Base-by-base conservation (phyloP, 2,888 invertebrate species). In the Tetragonisca angustula region DNA sequence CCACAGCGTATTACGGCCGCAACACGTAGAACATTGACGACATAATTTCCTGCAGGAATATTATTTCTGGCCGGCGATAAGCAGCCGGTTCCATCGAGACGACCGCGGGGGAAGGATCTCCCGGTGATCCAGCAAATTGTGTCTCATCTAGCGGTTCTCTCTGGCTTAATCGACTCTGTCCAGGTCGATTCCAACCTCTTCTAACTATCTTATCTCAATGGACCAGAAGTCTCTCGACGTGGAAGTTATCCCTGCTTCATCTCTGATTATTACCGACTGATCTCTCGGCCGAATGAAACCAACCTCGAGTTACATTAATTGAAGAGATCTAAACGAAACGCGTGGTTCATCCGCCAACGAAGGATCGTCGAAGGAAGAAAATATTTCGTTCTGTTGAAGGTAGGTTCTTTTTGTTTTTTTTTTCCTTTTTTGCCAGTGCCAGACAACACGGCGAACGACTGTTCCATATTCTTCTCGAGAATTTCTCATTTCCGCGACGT, bases 41-140 rank as follows among this genome's bases (percentile, higher is more conserved):
- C 43, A 83, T 72, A 83, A 84, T 84, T 83, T 84, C 84, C 84
- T 78, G 83, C 49, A 49, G 65, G 76, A 64, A 67, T 76, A 68
- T 32, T 61, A 19, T 71, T 72, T 54, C 62, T 65, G 56, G 54
- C 11, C 27, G 62, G 13, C 64, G 79, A 70, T 74, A 70, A 74
- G 74, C 69, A 43, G 73, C 19, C 49, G 50, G 68, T 68, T 54
- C 49, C 56, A 24, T 56, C n/a, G 49, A 17, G 21, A 24, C 17
- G 67, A 68, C 5, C 13, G 36, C 27, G 27, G 13, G 6, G 13
- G 19, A 13, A 36, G 43, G 43, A 43, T 43, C 43, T 15, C 15
- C 4, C 21, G 64, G 21, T 43, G 78, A 81, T 81, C 82, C 67
- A 36, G 67, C 54, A 67, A 70, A 82, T 71, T 67, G 49, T 81